A percentile compares a stretch with the other conserved stretches of the same genome.
These are phyloP conservation scores for Crambe crambe DNA, from an alignment of 37 sponge, comb jelly and placozoan genomes.

Conservation along the genomic window DNA sequence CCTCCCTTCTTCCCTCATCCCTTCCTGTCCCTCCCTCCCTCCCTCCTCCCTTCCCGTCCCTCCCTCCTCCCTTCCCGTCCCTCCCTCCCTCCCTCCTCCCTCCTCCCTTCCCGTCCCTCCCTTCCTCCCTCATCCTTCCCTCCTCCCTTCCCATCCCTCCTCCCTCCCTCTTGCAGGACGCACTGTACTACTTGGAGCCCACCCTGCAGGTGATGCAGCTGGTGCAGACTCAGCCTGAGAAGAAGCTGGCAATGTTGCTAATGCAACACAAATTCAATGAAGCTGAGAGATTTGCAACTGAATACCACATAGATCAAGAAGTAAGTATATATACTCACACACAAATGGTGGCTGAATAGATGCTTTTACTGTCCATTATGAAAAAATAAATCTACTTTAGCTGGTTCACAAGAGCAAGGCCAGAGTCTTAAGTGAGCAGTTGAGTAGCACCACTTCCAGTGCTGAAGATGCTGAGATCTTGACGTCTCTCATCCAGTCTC, in stretches of 20 bases:
- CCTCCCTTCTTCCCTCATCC: slow-evolving; percentile 4
- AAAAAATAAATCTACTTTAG: slow-evolving; percentile 12
- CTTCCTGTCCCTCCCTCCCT: too few species aligned
- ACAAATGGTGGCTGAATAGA: background rate
- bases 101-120: too few species aligned
- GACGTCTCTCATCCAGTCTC: slow-evolving; percentile 21
- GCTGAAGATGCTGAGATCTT: background rate
- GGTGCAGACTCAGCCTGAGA: slow-evolving; percentile 32
- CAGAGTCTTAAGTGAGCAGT: slow-evolving; percentile 12
- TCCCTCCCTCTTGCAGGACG: background rate
- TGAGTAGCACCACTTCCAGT: background rate
- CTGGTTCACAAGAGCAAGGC: slow-evolving; percentile 48
- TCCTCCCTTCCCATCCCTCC: too few species aligned
- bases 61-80: too few species aligned
- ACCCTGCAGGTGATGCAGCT: slow-evolving; percentile 33
- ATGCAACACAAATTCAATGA: slow-evolving; percentile 46
- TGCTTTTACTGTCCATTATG: background rate
- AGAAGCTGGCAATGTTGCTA: slow-evolving; percentile 36
- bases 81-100: too few species aligned
- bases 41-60: too few species aligned
- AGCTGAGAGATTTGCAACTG: slow-evolving; percentile 35
- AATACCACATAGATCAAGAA: slow-evolving; percentile 31
- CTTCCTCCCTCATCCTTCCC: too few species aligned
- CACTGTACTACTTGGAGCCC: background rate
- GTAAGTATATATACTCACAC: slow-evolving; percentile 5